phyloP scores from a whole-genome alignment of 2,888 invertebrate genomes.

The Brenthis daphne region DNA sequence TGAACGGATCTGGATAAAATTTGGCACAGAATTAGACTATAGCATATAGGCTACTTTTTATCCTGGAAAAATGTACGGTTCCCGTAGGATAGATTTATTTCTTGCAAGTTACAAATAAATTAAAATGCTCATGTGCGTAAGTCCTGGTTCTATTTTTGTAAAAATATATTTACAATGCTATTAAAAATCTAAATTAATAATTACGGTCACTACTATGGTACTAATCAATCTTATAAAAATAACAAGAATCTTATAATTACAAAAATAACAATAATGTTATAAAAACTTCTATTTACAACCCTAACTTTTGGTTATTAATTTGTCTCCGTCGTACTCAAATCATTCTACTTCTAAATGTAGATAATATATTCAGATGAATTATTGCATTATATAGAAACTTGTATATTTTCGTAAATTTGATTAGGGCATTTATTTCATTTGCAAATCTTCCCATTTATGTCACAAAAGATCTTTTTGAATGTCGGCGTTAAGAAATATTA shows the following conservation, averaged over 20 bases:
- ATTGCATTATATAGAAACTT: slow-evolving; percentile 12
- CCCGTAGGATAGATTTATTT: too few relatives aligned
- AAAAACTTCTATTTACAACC: slow-evolving; percentile 1
- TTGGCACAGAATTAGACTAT: too few relatives aligned
- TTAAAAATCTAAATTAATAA: too few relatives aligned
- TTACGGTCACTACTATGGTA: background rate
- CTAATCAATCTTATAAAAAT: background rate
- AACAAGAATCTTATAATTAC: too few relatives aligned
- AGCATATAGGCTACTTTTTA: too few relatives aligned
- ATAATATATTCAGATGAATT: slow-evolving; percentile 20
- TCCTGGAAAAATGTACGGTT: too few relatives aligned
- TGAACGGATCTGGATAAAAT: too few relatives aligned
- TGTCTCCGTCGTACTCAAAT: slow-evolving; percentile 20
- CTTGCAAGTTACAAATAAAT: too few relatives aligned
- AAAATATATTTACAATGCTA: too few relatives aligned
- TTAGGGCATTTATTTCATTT: slow-evolving; percentile 9
- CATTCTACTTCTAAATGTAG: slow-evolving; percentile 14
- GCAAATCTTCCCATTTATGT: slow-evolving; percentile 11
- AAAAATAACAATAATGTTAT: background rate
- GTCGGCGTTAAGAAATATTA: background rate
- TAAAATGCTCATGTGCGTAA: too few relatives aligned
- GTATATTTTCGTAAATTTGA: slow-evolving; percentile 16
- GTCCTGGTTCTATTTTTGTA: too few relatives aligned
- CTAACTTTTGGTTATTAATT: slow-evolving; percentile 11
- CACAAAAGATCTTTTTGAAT: slow-evolving; percentile 12